phyloP scores from a whole-genome alignment of 2,797 vertebrate species.

The Eupleurogrammus muticus region DNA sequence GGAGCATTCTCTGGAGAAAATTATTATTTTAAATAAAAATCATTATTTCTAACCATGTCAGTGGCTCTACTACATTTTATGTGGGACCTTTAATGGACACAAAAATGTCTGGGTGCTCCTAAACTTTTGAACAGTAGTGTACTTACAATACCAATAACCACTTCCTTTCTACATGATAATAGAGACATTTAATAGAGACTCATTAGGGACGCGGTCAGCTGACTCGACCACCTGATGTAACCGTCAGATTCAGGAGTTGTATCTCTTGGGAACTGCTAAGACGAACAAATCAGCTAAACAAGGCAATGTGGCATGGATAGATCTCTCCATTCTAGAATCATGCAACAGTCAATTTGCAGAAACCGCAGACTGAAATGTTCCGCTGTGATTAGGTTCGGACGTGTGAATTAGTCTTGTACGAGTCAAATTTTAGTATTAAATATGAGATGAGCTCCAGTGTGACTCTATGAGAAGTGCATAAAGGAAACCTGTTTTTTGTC shows the following conservation, averaged over 20 bases:
- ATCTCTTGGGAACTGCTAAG: neutral
- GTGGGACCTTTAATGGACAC: too few species aligned
- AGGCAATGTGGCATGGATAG: neutral
- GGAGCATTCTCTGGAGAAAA: too few species aligned
- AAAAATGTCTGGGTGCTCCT: too few species aligned
- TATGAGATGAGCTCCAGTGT: neutral
- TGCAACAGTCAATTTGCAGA: neutral
- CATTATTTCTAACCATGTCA: too few species aligned
- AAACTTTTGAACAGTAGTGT: too few species aligned
- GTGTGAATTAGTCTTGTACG: neutral
- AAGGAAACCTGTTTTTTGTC: too few species aligned
- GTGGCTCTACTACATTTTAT: too few species aligned
- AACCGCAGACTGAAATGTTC: neutral
- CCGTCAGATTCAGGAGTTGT: slow-evolving; percentile 6
- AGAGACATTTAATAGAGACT: too few species aligned
- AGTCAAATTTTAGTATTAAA: slow-evolving; percentile 1
- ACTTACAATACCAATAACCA: neutral
- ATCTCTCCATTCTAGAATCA: neutral
- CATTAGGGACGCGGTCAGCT: neutral
- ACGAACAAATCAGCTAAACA: neutral
- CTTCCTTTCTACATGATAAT: neutral
- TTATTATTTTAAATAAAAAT: too few species aligned
- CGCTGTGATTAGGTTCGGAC: neutral
- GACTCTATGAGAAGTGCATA: too few species aligned
- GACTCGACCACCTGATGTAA: neutral